A percentile compares a stretch with the other conserved stretches of the same genome.
Evolutionary conservation across 2,888 invertebrate species (phyloP).

Genomic region (Calameuta pallipes): DNA sequence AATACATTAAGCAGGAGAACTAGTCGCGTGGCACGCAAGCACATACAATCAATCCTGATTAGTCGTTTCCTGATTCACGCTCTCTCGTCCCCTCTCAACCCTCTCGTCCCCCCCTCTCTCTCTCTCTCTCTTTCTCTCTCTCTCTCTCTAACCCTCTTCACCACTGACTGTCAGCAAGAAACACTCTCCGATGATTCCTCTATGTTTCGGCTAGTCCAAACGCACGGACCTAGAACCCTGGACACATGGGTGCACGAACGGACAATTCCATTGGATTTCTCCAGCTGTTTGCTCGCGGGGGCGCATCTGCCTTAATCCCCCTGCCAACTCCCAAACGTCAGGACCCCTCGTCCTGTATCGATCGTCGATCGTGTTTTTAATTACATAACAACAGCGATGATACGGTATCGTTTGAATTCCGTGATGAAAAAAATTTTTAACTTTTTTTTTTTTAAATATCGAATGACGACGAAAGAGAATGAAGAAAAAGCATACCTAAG

Average conservation of each 20-base stretch:
- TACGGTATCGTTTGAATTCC: neutral
- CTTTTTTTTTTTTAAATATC: neutral
- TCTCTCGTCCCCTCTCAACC: constrained; percentile 27
- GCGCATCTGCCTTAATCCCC: constrained; percentile 54
- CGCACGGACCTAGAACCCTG: constrained; percentile 36
- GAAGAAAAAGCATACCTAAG: neutral
- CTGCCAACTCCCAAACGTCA: neutral
- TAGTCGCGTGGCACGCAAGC: constrained; percentile 41
- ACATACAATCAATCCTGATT: constrained; percentile 27
- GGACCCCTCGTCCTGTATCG: neutral
- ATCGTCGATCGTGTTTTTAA: neutral
- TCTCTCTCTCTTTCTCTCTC: constrained; percentile 5
- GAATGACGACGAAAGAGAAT: neutral
- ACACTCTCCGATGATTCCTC: constrained; percentile 22
- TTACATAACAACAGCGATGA: neutral
- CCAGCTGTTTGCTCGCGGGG: constrained; percentile 56
- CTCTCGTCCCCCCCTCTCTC: constrained; percentile 7
- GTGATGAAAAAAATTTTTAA: neutral
- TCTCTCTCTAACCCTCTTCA: constrained; percentile 6
- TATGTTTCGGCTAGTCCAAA: constrained; percentile 31
- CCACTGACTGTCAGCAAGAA: neutral
- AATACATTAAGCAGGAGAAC: constrained; percentile 35
- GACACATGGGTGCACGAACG: constrained; percentile 27
- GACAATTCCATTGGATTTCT: constrained; percentile 38
- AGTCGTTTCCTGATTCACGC: constrained; percentile 12